Conservation (phyloP, 2,888 invertebrate genomes). For the Sminthurides aquaticus region DNA sequence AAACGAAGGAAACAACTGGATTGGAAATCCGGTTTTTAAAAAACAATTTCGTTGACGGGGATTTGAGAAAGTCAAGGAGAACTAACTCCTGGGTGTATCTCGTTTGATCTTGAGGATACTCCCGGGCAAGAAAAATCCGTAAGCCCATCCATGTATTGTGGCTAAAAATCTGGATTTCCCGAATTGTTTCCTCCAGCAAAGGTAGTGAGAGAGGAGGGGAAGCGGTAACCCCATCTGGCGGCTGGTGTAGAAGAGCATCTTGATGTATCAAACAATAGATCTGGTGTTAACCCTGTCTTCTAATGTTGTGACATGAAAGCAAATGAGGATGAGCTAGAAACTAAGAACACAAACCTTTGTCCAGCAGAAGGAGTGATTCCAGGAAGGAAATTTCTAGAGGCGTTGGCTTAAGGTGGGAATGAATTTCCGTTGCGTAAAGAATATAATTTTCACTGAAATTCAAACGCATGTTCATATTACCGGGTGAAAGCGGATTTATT, state of each 20-base stretch:
- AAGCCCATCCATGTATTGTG: slow-evolving; percentile 40
- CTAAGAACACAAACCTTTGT: slow-evolving; percentile 14
- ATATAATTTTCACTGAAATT: slow-evolving; percentile 10
- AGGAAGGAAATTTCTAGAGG: slow-evolving; percentile 40
- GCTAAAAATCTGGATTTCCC: slow-evolving; percentile 22
- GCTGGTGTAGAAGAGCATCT: not conserved
- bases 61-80: slow-evolving; percentile 35
- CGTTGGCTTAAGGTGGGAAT: slow-evolving; percentile 30
- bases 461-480: no score
- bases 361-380: slow-evolving; percentile 37
- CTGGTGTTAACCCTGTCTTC: no score
- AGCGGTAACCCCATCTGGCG: not conserved
- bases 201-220: no score
- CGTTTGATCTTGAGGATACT: slow-evolving; percentile 34
- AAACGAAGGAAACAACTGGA: not conserved
- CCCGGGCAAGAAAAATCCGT: slow-evolving; percentile 33
- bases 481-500: no score
- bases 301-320: no score
- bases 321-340: no score
- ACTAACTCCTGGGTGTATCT: slow-evolving; percentile 34
- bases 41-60: slow-evolving; percentile 26
- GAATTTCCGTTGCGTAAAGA: slow-evolving; percentile 28
- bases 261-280: not conserved
- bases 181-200: not conserved
- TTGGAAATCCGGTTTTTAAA: not conserved